Conservation (phyloP, 2,113 vertebrate species). For the Morone saxatilis region DNA sequence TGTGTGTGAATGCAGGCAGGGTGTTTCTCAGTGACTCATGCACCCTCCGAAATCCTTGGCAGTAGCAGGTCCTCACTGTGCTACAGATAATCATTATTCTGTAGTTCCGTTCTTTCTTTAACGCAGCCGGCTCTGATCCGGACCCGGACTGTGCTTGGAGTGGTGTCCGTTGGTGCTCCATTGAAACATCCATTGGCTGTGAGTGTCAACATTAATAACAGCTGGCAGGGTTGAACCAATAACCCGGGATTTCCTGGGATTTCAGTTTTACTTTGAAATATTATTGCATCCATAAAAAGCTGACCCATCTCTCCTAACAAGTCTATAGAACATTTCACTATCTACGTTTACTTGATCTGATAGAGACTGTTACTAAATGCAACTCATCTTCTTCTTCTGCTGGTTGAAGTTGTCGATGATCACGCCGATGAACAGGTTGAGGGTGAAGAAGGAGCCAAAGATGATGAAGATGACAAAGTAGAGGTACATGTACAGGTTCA, state of each 20-base stretch:
- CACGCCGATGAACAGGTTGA: constrained; percentile 98
- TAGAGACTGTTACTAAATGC: constrained; percentile 23
- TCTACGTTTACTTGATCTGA: background rate
- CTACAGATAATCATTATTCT: constrained; percentile 47
- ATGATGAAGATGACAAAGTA: constrained; percentile 99
- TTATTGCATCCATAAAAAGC: background rate
- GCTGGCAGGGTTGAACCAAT: background rate
- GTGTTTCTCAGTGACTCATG: constrained; percentile 69
- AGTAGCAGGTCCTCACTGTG: constrained; percentile 28
- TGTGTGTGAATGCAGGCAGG: constrained; percentile 29
- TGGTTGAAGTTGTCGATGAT: constrained; percentile 99
- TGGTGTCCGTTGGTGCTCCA: constrained; percentile 7
- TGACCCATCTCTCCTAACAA: no score
- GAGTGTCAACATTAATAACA: constrained; percentile 14
- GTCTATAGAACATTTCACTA: no score
- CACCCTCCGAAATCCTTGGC: constrained; percentile 31
- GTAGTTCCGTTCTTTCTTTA: constrained; percentile 29
- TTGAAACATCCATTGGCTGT: background rate
- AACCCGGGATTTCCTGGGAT: background rate
- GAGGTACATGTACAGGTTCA: constrained; percentile 94
- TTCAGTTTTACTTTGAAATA: background rate
- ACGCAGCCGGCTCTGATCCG: constrained; percentile 23
- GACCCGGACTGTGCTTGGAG: background rate
- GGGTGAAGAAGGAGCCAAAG: constrained; percentile 98
- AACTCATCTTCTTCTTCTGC: constrained; percentile 99